Conservation (phyloP, 2,113 vertebrate species). For the Scytalopus superciliaris region DNA sequence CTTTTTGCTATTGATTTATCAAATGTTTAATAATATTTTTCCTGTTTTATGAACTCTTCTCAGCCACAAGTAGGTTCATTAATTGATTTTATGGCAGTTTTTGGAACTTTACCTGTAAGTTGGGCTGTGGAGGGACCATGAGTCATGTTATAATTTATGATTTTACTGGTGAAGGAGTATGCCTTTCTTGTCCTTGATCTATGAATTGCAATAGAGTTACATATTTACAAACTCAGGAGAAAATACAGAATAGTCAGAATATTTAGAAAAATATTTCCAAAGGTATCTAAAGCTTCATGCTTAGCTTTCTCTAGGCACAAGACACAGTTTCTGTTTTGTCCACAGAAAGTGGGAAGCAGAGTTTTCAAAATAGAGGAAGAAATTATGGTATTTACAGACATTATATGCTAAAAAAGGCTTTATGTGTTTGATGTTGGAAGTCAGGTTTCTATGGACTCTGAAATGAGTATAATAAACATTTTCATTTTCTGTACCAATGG, state of each 20-base stretch:
- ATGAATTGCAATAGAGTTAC: background rate
- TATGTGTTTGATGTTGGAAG: background rate
- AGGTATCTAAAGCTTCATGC: background rate
- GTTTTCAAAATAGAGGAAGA: background rate
- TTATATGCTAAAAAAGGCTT: background rate
- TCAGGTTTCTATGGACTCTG: background rate
- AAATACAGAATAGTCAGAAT: background rate
- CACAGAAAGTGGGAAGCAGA: background rate
- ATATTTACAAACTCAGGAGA: background rate
- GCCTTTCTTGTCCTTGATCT: background rate
- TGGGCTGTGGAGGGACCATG: background rate
- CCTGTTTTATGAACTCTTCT: background rate
- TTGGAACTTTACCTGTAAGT: background rate
- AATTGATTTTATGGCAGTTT: background rate
- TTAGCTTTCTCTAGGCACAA: background rate
- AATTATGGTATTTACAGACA: background rate
- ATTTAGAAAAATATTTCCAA: background rate
- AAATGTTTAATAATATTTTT: background rate
- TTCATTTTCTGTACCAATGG: background rate
- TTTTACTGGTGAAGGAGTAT: background rate
- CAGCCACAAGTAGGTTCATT: background rate
- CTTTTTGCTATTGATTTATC: background rate
- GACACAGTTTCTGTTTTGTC: background rate
- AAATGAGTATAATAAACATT: background rate
- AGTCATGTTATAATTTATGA: background rate